Evolutionary conservation across 2,113 vertebrate genomes (phyloP).

Genomic region (Forbesichthys agassizii): DNA sequence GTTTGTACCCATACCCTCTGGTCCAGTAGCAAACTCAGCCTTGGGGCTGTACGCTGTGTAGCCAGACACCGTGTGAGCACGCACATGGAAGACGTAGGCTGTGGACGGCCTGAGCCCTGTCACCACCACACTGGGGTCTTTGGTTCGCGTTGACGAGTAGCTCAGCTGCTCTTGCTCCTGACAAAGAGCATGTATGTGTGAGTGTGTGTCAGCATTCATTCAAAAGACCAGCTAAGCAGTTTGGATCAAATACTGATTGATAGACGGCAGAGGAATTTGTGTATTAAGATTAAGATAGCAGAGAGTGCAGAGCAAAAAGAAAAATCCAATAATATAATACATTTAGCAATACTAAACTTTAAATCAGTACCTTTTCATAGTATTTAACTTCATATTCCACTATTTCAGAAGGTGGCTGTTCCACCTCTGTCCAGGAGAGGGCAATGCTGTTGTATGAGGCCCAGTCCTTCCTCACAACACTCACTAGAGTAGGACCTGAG

Average conservation of each 20-base stretch:
- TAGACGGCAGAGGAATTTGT: background rate
- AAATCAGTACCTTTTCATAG: constrained; percentile 88
- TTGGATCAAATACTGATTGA: background rate
- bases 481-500: constrained; percentile 91
- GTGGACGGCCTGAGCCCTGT: constrained; percentile 93
- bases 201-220: constrained; percentile 5
- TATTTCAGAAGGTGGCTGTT: constrained; percentile 85
- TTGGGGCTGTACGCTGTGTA: constrained; percentile 95
- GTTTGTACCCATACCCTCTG: constrained; percentile 84
- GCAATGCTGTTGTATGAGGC: constrained; percentile 94
- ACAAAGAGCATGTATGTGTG: constrained; percentile 20
- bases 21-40: constrained; percentile 93
- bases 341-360: background rate
- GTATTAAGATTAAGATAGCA: background rate
- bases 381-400: constrained; percentile 99
- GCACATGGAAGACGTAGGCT: constrained; percentile 92
- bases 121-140: constrained; percentile 88
- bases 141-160: constrained; percentile 95
- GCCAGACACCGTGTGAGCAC: constrained; percentile 88
- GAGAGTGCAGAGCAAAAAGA: background rate
- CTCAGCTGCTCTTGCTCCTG: constrained; percentile 96
- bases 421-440: constrained; percentile 95
- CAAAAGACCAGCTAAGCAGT: constrained; percentile 34
- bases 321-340: background rate
- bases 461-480: constrained; percentile 93